A percentile compares a stretch with the other conserved stretches of the same genome.
Conservation (phyloP, 2,113 vertebrate genomes). For the Fregata magnificens region DNA sequence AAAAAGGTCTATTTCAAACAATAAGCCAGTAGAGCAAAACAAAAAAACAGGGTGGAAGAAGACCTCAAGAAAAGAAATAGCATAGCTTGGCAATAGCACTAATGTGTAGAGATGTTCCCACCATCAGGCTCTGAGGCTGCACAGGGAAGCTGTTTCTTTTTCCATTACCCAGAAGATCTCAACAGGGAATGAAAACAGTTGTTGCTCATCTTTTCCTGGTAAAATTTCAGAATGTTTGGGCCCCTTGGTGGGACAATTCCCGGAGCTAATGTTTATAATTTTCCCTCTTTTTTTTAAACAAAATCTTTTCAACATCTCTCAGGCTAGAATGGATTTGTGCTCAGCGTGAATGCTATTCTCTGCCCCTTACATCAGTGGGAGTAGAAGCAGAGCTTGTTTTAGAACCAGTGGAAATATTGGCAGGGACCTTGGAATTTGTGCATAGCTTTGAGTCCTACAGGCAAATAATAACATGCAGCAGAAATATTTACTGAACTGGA, state of each 20-base stretch:
- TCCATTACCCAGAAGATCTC: background rate
- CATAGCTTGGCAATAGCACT: background rate
- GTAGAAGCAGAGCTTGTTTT: background rate
- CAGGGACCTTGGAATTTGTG: background rate
- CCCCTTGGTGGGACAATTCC: background rate
- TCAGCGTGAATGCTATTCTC: background rate
- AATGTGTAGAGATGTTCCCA: background rate
- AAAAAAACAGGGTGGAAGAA: background rate
- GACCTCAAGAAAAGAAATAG: background rate
- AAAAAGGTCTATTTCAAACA: background rate
- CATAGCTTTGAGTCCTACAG: background rate
- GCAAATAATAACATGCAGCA: background rate
- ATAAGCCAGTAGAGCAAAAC: background rate
- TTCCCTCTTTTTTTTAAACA: background rate
- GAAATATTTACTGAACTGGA: background rate
- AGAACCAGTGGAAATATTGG: background rate
- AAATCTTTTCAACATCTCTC: background rate
- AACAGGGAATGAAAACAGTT: background rate
- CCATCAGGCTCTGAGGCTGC: background rate
- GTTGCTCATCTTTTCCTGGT: background rate
- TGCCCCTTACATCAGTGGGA: background rate
- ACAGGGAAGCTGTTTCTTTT: background rate
- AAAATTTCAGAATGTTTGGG: background rate
- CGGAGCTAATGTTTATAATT: background rate
- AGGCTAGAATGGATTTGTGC: background rate